phyloP scores from a whole-genome alignment of 2,888 invertebrate species.

The Epinotia brunnichana region DNA sequence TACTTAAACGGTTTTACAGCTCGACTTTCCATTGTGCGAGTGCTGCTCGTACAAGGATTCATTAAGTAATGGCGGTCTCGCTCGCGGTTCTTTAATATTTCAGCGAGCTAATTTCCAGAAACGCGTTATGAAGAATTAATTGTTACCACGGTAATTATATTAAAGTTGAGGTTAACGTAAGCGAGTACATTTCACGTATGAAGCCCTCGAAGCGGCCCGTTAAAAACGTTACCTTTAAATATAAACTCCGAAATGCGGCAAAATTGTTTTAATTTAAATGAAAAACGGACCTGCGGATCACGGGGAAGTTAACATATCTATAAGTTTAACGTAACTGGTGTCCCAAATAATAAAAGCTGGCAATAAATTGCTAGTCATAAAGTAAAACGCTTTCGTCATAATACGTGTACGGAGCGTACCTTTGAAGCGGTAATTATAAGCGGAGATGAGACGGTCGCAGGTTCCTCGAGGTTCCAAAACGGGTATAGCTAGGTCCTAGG shows the following conservation, averaged over 20 bases:
- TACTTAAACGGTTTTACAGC: slow-evolving; percentile 26
- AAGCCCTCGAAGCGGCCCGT: slow-evolving; percentile 15
- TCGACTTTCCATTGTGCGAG: slow-evolving; percentile 27
- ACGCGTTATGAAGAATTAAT: slow-evolving; percentile 31
- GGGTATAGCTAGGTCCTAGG: background rate
- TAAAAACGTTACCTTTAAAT: slow-evolving; percentile 10
- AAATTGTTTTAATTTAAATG: slow-evolving; percentile 32
- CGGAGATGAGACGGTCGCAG: slow-evolving; percentile 24
- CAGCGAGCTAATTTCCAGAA: slow-evolving; percentile 32
- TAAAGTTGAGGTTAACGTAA: slow-evolving; percentile 18
- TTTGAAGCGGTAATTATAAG: slow-evolving; percentile 28
- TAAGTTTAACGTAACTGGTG: slow-evolving; percentile 27
- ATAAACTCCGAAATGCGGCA: slow-evolving; percentile 2
- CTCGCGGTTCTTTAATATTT: slow-evolving; percentile 34
- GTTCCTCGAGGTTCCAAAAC: slow-evolving; percentile 1
- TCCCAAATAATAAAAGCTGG: slow-evolving; percentile 32
- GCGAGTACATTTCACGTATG: slow-evolving; percentile 22
- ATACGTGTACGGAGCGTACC: background rate
- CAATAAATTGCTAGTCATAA: slow-evolving; percentile 22
- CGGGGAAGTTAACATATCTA: slow-evolving; percentile 25
- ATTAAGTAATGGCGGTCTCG: slow-evolving; percentile 39
- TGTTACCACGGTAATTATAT: slow-evolving; percentile 32
- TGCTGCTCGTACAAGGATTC: slow-evolving; percentile 33
- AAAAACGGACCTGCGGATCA: slow-evolving; percentile 29
- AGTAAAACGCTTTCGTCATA: slow-evolving; percentile 17